phyloP scores from a whole-genome alignment of 2,797 vertebrate species.

The Manis javanica region DNA sequence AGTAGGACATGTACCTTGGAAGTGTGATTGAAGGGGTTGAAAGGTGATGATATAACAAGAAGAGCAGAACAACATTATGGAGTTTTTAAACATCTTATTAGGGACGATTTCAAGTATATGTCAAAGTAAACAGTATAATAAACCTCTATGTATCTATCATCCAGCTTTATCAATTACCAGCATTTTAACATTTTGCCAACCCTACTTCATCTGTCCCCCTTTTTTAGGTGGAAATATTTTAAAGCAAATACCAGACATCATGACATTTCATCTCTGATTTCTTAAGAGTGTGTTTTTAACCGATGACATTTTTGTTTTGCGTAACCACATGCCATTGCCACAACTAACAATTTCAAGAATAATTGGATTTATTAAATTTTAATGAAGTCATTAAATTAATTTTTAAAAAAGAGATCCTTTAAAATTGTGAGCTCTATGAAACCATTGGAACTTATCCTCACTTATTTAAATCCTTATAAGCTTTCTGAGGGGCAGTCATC shows the following conservation, averaged over 20 bases:
- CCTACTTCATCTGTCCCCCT: not conserved
- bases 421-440: not conserved
- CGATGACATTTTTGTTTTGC: not conserved
- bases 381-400: not conserved
- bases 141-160: not conserved
- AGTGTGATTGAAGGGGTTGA: not conserved
- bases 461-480: not conserved
- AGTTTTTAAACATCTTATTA: not conserved
- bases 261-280: not conserved
- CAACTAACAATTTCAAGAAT: not conserved
- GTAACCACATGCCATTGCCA: not conserved
- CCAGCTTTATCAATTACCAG: not conserved
- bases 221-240: constrained; percentile 8
- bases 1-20: not conserved
- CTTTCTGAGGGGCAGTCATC: not conserved
- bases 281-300: not conserved
- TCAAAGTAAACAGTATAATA: not conserved
- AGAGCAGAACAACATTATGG: not conserved
- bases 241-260: not conserved
- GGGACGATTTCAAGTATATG: not conserved
- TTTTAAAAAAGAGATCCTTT: not conserved
- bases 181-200: not conserved
- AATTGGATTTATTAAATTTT: not conserved
- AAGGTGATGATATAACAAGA: not conserved
- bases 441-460: not conserved